phyloP scores from a whole-genome alignment of 2,888 invertebrate species.

The Caenorhabditis angaria region DNA sequence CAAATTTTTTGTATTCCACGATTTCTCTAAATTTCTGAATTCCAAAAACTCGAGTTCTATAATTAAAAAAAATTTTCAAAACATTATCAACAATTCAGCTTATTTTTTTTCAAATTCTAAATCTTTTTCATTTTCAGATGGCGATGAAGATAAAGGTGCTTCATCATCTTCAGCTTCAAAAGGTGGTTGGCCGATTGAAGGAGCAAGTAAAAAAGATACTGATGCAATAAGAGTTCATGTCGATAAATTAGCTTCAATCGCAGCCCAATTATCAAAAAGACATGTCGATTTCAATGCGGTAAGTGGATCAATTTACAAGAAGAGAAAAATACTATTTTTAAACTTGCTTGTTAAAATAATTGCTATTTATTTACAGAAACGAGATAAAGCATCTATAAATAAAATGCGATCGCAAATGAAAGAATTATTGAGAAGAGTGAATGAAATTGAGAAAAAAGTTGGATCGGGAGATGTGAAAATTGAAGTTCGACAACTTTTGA shows the following conservation, averaged over 20 bases:
- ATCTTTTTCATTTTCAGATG: conserved; percentile 10
- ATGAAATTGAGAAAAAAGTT: conserved; percentile 57
- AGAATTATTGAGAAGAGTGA: conserved; percentile 48
- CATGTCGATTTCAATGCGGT: conserved; percentile 52
- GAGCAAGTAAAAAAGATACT: conserved; percentile 41
- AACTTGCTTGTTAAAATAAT: conserved; percentile 3
- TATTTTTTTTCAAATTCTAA: neutral
- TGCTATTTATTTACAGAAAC: conserved; percentile 38
- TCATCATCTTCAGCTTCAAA: neutral
- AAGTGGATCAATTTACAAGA: neutral
- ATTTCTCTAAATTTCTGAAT: no score
- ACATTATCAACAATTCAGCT: neutral
- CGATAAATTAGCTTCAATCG: conserved; percentile 48
- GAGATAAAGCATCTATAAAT: conserved; percentile 48
- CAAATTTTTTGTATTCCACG: no score
- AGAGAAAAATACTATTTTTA: no score
- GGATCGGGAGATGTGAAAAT: conserved; percentile 48
- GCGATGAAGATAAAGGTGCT: conserved; percentile 24
- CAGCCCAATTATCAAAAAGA: conserved; percentile 42
- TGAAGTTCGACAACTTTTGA: conserved; percentile 51
- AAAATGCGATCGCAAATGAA: conserved; percentile 59
- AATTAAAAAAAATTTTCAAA: neutral
- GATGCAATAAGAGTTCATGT: conserved; percentile 37
- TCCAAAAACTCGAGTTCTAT: neutral
- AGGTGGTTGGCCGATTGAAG: conserved; percentile 24